These are phyloP conservation scores for Zaprionus davidi DNA, from an alignment of 1,140 invertebrate genomes.

Conservation along the genomic window DNA sequence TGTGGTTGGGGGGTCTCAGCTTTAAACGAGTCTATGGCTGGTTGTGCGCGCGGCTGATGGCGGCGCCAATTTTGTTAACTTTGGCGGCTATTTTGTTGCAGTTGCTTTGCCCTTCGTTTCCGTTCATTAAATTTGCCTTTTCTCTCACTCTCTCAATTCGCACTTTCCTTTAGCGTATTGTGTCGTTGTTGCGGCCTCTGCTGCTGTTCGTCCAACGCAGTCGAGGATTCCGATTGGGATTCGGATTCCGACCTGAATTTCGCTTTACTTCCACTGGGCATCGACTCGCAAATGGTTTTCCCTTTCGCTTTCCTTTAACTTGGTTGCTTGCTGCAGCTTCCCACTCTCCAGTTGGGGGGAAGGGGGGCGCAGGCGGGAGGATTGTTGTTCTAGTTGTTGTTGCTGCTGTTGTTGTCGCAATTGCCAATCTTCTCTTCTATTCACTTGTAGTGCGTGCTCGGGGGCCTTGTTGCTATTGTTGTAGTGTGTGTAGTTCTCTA, in stretches of 20 bases:
- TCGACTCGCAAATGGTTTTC: slow-evolving; percentile 28
- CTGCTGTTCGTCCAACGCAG: neutral
- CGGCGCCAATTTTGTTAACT: slow-evolving; percentile 50
- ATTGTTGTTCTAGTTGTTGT: too few species aligned
- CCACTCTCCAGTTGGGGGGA: neutral
- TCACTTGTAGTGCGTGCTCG: slow-evolving; percentile 37
- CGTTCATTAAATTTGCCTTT: slow-evolving; percentile 72
- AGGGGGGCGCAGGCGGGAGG: too few species aligned
- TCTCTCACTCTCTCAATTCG: slow-evolving; percentile 14
- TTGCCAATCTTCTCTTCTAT: slow-evolving; percentile 29
- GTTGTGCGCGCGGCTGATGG: slow-evolving; percentile 38
- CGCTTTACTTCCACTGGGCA: slow-evolving; percentile 37
- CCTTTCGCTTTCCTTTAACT: slow-evolving; percentile 13
- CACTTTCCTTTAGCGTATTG: neutral
- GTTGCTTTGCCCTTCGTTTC: slow-evolving; percentile 64
- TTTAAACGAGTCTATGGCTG: slow-evolving; percentile 42
- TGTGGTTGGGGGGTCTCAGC: neutral
- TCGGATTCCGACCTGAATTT: slow-evolving; percentile 23
- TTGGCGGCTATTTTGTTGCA: slow-evolving; percentile 54
- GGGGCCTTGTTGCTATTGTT: slow-evolving; percentile 24
- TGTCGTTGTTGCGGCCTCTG: slow-evolving; percentile 1
- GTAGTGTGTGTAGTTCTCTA: slow-evolving; percentile 20
- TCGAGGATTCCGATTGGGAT: slow-evolving; percentile 8
- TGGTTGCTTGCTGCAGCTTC: neutral
- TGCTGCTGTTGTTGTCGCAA: neutral